These are phyloP conservation scores for Heterocephalus glaber DNA, from an alignment of 2,113 vertebrate species.

Conservation along the genomic window DNA sequence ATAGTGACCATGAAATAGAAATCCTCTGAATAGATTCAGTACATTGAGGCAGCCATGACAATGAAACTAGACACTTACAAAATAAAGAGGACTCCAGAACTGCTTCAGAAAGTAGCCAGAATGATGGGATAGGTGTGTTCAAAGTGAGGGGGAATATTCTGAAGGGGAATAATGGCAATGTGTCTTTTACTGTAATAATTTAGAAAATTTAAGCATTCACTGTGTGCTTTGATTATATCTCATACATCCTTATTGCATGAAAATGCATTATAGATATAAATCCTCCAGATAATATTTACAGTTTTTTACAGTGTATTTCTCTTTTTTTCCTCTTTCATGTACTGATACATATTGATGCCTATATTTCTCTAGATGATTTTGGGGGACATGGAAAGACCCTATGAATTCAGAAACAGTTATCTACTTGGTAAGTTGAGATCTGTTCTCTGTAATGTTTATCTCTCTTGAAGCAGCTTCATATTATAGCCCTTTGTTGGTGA, in stretches of 20 bases:
- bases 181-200: background rate
- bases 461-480: background rate
- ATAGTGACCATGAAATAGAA: background rate
- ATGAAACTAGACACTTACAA: background rate
- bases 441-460: background rate
- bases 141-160: background rate
- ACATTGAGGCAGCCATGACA: background rate
- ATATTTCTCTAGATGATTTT: constrained; percentile 63
- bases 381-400: background rate
- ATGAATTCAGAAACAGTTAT: constrained; percentile 31
- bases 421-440: constrained; percentile 65
- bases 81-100: background rate
- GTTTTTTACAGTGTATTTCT: background rate
- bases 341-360: background rate
- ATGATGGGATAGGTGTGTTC: background rate
- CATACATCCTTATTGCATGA: background rate
- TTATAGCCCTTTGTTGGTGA: background rate
- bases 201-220: background rate
- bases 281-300: background rate
- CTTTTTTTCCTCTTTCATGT: background rate
- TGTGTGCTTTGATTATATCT: background rate
- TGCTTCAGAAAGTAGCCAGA: background rate
- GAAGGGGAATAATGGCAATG: background rate
- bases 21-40: background rate
- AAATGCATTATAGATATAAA: background rate